Conservation (phyloP, 2,888 invertebrate genomes). For the Papilio protenor region DNA sequence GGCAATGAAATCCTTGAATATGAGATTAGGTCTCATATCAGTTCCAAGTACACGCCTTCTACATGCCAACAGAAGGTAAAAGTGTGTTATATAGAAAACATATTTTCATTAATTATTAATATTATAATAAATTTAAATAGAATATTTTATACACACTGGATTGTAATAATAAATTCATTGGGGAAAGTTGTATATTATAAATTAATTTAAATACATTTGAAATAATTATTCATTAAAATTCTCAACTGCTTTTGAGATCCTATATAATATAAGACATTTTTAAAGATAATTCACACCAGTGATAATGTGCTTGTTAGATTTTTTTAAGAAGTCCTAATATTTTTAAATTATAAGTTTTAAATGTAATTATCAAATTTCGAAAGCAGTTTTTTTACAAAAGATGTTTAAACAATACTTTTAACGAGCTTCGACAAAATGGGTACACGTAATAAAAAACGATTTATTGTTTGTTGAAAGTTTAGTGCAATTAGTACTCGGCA, state of each 20-base stretch:
- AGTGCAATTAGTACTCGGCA: conserved; percentile 30
- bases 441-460: neutral
- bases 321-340: neutral
- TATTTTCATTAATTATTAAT: neutral
- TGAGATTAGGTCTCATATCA: neutral
- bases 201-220: conserved; percentile 23
- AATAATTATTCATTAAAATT: conserved; percentile 22
- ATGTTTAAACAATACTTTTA: neutral
- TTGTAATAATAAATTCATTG: conserved; percentile 19
- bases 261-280: neutral
- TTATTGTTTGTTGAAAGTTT: conserved; percentile 37
- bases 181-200: conserved; percentile 45
- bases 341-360: neutral
- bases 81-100: neutral
- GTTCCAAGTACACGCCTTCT: neutral
- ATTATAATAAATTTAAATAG: neutral
- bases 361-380: neutral
- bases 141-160: conserved; percentile 2
- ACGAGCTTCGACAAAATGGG: neutral
- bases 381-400: neutral
- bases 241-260: neutral
- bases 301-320: too few species aligned
- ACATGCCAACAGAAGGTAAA: neutral
- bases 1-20: neutral
- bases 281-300: too few species aligned